Conservation (phyloP, 2,797 vertebrate genomes). For the Tachyglossus aculeatus region DNA sequence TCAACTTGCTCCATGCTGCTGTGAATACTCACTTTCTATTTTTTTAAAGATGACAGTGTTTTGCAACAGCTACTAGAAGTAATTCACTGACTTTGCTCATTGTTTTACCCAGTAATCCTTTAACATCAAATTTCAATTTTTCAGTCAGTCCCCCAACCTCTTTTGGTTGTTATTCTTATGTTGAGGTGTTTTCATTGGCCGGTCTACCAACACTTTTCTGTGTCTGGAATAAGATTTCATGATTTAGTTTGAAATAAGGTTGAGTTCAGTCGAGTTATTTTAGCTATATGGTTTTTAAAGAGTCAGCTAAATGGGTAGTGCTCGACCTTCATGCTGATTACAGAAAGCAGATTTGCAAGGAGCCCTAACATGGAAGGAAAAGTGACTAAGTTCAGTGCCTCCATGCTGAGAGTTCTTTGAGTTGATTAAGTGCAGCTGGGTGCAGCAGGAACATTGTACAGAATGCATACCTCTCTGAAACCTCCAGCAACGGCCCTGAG, state of each 20-base stretch:
- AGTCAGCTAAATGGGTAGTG: not conserved
- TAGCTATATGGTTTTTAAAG: not conserved
- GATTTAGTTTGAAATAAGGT: no score
- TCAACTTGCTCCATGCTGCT: no score
- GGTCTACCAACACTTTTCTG: not conserved
- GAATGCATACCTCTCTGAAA: constrained; percentile 10
- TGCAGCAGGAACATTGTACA: not conserved
- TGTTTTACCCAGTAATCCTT: no score
- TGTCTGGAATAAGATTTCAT: not conserved
- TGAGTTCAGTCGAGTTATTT: no score
- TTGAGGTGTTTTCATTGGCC: no score
- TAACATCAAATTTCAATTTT: no score
- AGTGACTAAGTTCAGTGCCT: not conserved
- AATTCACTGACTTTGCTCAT: no score
- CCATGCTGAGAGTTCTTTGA: not conserved
- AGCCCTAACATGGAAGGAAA: not conserved
- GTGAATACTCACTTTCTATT: no score
- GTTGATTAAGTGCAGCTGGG: not conserved
- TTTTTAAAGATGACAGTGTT: no score
- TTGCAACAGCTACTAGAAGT: no score
- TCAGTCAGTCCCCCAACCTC: no score
- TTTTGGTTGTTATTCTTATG: not conserved
- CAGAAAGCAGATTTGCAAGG: not conserved
- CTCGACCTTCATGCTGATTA: not conserved
- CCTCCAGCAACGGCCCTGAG: not conserved